These are phyloP conservation scores for Drosophila kanapiae DNA, from an alignment of 1,140 invertebrate species.

Conservation along the genomic window DNA sequence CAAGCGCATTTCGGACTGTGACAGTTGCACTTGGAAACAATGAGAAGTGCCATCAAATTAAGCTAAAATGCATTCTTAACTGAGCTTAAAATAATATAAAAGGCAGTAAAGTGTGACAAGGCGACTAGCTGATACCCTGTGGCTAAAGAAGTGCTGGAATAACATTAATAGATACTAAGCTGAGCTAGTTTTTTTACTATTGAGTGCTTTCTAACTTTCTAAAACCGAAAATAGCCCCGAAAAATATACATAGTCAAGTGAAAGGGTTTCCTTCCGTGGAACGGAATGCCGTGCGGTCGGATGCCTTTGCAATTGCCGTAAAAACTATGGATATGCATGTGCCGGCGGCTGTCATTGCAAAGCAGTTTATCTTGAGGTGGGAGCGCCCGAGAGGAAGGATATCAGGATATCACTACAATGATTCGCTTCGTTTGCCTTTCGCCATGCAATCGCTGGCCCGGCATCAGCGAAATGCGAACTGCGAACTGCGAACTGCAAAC, in stretches of 20 bases:
- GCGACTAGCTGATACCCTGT: conserved; percentile 8
- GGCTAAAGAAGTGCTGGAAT: not conserved
- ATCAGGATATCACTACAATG: conserved; percentile 61
- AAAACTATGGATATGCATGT: conserved; percentile 49
- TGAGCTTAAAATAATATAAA: conserved; percentile 39
- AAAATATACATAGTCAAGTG: too few relatives aligned
- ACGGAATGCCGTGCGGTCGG: conserved; percentile 2
- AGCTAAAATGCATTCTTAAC: conserved; percentile 51
- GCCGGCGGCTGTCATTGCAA: conserved; percentile 49
- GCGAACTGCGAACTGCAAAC: conserved; percentile 9
- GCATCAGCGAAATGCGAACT: conserved; percentile 32
- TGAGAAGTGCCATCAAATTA: conserved; percentile 56
- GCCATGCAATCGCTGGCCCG: conserved; percentile 51
- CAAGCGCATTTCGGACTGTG: not conserved
- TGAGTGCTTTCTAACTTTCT: too few relatives aligned
- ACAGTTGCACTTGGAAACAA: conserved; percentile 53
- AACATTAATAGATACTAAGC: not conserved
- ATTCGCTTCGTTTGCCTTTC: conserved; percentile 46
- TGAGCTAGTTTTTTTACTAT: too few relatives aligned
- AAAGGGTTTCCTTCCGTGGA: not conserved
- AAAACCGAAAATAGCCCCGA: too few relatives aligned
- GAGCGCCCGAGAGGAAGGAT: conserved; percentile 8
- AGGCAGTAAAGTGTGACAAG: not conserved
- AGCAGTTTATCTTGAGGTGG: conserved; percentile 70
- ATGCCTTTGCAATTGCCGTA: conserved; percentile 11